Evolutionary conservation across 2,797 vertebrate species (phyloP).

Genomic region (Pseudochaenichthys georgianus): DNA sequence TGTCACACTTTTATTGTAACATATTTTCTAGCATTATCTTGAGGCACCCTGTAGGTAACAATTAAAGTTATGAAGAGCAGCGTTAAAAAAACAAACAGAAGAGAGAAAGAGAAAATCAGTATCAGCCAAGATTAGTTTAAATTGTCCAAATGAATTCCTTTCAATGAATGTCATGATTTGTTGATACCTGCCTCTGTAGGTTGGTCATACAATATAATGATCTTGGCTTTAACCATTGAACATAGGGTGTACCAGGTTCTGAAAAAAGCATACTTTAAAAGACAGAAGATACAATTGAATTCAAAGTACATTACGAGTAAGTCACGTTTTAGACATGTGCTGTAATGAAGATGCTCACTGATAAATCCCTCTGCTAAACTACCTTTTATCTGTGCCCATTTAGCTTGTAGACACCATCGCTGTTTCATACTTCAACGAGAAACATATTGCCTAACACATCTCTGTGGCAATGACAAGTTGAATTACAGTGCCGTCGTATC

Average conservation of each 20-base stretch:
- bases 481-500: background rate
- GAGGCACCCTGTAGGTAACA: background rate
- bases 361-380: conserved; percentile 17
- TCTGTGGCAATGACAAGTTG: conserved; percentile 19
- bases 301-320: conserved; percentile 13
- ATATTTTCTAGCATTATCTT: conserved; percentile 24
- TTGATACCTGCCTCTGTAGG: background rate
- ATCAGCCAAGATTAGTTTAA: background rate
- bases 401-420: conserved; percentile 16
- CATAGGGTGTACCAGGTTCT: background rate
- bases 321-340: background rate
- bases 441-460: conserved; percentile 19
- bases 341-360: conserved; percentile 13
- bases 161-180: conserved; percentile 3
- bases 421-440: conserved; percentile 32
- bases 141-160: background rate
- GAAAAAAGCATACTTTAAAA: conserved; percentile 4
- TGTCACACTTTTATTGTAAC: conserved; percentile 13
- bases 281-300: background rate
- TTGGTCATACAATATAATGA: background rate
- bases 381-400: conserved; percentile 21
- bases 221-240: background rate
- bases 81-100: background rate
- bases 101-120: background rate
- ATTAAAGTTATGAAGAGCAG: conserved; percentile 11